phyloP scores from a whole-genome alignment of 1,140 invertebrate genomes.

The Rhyacophila brunnea region DNA sequence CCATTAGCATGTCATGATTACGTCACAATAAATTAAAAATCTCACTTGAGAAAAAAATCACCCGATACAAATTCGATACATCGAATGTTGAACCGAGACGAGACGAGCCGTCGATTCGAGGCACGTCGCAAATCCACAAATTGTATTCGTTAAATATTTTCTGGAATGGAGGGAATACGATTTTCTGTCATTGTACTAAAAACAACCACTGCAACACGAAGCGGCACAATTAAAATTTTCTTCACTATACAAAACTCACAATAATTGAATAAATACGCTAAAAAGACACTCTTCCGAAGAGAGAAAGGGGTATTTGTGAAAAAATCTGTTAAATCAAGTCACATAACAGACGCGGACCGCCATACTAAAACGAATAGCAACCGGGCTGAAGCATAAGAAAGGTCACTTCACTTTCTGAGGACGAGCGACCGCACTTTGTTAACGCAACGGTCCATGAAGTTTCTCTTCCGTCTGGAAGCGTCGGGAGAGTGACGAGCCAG shows the following conservation, averaged over 20 bases:
- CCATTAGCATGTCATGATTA: too few species aligned
- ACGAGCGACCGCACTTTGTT: slow-evolving; percentile 70
- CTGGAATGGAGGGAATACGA: slow-evolving; percentile 31
- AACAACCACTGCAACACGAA: not conserved
- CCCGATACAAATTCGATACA: too few species aligned
- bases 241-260: slow-evolving; percentile 39
- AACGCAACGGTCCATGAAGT: slow-evolving; percentile 76
- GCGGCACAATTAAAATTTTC: slow-evolving; percentile 11
- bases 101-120: too few species aligned
- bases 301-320: slow-evolving; percentile 37
- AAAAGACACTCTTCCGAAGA: slow-evolving; percentile 45
- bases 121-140: too few species aligned
- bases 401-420: slow-evolving; percentile 43
- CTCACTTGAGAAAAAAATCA: too few species aligned
- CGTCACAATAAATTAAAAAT: too few species aligned
- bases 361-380: slow-evolving; percentile 55
- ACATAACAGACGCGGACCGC: slow-evolving; percentile 37
- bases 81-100: too few species aligned
- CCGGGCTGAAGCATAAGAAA: slow-evolving; percentile 41
- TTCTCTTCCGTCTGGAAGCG: slow-evolving; percentile 62
- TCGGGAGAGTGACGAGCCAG: slow-evolving; percentile 46
- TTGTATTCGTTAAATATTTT: slow-evolving; percentile 8
- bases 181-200: not conserved
- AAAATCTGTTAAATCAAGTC: slow-evolving; percentile 22
- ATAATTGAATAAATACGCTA: slow-evolving; percentile 26